Percentiles rank a stretch among this genome's conserved stretches.
phyloP scores from a whole-genome alignment of 2,888 invertebrate species.

The Mimas tiliae region DNA sequence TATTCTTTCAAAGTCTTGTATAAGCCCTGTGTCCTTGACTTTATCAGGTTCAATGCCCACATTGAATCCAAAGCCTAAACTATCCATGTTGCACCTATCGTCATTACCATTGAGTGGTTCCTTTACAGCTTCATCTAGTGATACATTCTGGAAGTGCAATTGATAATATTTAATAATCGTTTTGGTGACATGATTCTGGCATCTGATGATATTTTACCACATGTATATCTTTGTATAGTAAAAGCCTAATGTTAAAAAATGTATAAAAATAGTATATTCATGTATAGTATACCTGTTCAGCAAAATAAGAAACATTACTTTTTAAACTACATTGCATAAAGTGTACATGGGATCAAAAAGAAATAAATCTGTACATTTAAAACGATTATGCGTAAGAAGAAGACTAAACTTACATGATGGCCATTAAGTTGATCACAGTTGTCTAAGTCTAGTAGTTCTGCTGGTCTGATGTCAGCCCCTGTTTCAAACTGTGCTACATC shows the following conservation, averaged over 20 bases:
- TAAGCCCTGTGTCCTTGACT: constrained; percentile 71
- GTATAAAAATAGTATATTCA: too few species aligned
- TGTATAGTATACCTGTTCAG: too few species aligned
- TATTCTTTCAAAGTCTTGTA: constrained; percentile 86
- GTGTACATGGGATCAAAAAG: too few species aligned
- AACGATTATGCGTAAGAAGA: not conserved
- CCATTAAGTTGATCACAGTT: constrained; percentile 83
- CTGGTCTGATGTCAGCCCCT: constrained; percentile 86
- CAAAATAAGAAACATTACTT: too few species aligned
- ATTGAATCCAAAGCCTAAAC: constrained; percentile 77
- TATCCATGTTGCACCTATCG: constrained; percentile 73
- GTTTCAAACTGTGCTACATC: constrained; percentile 87
- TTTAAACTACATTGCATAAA: too few species aligned
- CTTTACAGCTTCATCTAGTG: constrained; percentile 65
- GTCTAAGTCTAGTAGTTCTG: constrained; percentile 83
- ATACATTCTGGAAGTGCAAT: constrained; percentile 67
- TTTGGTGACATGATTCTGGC: not conserved
- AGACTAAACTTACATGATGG: constrained; percentile 73
- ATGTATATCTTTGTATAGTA: not conserved
- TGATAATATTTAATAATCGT: constrained; percentile 1
- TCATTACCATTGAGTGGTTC: constrained; percentile 78
- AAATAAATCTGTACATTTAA: not conserved
- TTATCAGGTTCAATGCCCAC: constrained; percentile 74
- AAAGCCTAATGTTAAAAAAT: not conserved
- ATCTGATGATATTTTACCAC: too few species aligned